These are phyloP conservation scores for Phylloscopus collybita DNA, from an alignment of 2,797 vertebrate genomes.

Conservation along the genomic window DNA sequence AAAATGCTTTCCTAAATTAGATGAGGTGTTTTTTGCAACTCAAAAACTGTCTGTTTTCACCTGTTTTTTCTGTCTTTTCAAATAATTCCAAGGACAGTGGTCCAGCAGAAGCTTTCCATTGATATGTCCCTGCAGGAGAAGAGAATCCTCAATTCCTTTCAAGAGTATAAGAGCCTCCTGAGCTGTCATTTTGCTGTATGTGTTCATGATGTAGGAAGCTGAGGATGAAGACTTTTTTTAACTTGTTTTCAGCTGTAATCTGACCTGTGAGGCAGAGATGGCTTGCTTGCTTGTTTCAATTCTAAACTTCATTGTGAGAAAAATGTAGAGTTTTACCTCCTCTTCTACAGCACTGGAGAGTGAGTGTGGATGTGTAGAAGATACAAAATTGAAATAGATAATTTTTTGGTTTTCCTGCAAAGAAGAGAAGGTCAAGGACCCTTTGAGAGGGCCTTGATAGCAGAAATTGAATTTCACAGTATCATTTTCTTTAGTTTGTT, in stretches of 20 bases:
- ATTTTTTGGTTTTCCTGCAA: neutral
- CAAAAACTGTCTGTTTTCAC: neutral
- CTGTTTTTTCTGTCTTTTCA: neutral
- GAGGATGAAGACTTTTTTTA: neutral
- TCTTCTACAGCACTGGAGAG: neutral
- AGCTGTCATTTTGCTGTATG: neutral
- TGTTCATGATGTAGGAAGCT: neutral
- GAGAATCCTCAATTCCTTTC: neutral
- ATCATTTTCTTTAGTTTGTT: neutral
- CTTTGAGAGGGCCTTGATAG: neutral
- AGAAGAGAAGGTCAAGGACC: neutral
- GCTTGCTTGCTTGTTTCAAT: neutral
- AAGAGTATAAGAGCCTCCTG: neutral
- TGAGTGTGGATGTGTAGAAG: fast-evolving
- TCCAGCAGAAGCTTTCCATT: neutral
- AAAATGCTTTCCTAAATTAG: neutral
- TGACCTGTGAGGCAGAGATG: neutral
- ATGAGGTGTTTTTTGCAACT: neutral
- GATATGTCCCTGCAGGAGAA: neutral
- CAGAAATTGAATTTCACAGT: neutral
- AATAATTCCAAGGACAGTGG: neutral
- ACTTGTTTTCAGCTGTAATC: neutral
- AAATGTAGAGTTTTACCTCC: neutral
- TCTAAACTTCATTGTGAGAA: neutral
- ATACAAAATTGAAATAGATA: neutral